Conservation (phyloP, 2,888 invertebrate genomes). For the Hoplodrina ambigua region DNA sequence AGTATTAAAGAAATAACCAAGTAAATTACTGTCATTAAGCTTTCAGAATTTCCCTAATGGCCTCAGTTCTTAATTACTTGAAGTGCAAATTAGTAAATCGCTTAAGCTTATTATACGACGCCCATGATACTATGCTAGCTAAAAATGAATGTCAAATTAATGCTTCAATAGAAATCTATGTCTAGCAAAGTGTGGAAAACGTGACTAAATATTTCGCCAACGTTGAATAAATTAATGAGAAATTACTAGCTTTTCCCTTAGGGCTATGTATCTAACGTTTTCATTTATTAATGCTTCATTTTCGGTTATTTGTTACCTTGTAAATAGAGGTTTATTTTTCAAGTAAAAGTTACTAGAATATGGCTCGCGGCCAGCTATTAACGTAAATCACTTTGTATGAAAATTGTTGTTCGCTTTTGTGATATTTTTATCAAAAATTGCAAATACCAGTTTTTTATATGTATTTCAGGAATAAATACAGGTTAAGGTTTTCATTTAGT, state of each 20-base stretch:
- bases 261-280: conserved; percentile 1
- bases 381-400: conserved; percentile 39
- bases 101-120: conserved; percentile 34
- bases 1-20: neutral
- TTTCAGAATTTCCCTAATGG: conserved; percentile 33
- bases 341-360: conserved; percentile 37
- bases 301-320: conserved; percentile 14
- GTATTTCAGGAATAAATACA: neutral
- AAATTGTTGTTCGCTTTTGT: conserved; percentile 25
- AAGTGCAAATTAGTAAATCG: conserved; percentile 46
- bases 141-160: conserved; percentile 49
- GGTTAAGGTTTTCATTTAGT: neutral
- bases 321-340: conserved; percentile 49
- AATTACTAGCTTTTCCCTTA: conserved; percentile 31
- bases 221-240: conserved; percentile 39
- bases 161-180: conserved; percentile 43
- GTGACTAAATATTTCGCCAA: conserved; percentile 39
- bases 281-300: conserved; percentile 28
- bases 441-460: neutral
- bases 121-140: conserved; percentile 37
- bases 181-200: conserved; percentile 46
- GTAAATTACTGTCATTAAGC: conserved; percentile 22
- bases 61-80: conserved; percentile 26
- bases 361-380: conserved; percentile 51
- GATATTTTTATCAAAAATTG: conserved; percentile 1